phyloP scores from a whole-genome alignment of 2,888 invertebrate species.

The Fragum fragum region DNA sequence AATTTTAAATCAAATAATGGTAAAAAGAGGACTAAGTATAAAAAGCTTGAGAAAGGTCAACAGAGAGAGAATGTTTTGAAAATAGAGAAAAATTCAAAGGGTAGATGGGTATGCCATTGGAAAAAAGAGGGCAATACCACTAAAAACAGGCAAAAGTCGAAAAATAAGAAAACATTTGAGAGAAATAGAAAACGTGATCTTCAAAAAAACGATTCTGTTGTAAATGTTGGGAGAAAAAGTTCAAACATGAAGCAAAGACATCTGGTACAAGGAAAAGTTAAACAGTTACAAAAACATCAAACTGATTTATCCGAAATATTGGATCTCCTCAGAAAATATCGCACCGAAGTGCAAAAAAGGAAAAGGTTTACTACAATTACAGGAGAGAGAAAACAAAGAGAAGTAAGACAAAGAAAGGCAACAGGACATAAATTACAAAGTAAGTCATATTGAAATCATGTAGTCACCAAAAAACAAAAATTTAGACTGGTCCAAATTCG shows the following conservation, averaged over 20 bases:
- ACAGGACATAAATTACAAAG: neutral
- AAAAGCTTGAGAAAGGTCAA: neutral
- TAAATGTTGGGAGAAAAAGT: too few species aligned
- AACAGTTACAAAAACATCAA: too few species aligned
- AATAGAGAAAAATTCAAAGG: neutral
- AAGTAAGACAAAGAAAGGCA: neutral
- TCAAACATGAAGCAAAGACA: too few species aligned
- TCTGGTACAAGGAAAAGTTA: too few species aligned
- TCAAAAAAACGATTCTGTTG: too few species aligned
- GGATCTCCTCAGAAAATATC: too few species aligned
- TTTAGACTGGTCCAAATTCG: neutral
- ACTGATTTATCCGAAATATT: too few species aligned
- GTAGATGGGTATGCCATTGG: neutral
- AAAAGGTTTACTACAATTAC: neutral
- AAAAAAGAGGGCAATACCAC: neutral
- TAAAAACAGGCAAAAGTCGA: neutral
- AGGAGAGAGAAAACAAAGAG: neutral
- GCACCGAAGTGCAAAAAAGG: neutral
- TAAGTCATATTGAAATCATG: neutral
- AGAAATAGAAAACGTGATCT: neutral
- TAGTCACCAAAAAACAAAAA: constrained; percentile 18
- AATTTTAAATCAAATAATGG: too few species aligned
- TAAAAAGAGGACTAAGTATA: neutral
- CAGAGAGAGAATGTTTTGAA: neutral
- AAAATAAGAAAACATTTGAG: neutral